phyloP scores from a whole-genome alignment of 2,797 vertebrate genomes.

The Scleropages formosus region DNA sequence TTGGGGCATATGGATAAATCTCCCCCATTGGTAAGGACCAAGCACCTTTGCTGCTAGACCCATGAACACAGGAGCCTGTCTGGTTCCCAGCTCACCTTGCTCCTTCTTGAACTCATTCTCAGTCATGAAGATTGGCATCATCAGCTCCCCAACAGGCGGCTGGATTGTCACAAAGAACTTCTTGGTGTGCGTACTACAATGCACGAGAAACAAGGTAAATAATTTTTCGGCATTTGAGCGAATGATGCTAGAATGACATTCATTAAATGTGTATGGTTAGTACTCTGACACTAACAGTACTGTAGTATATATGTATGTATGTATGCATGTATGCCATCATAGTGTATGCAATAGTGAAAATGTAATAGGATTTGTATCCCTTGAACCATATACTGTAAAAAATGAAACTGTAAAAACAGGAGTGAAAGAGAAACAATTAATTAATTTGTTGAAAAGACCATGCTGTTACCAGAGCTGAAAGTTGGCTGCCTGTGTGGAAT shows the following conservation, averaged over 20 bases:
- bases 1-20: not conserved
- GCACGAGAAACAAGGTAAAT: not conserved
- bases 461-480: slow-evolving; percentile 91
- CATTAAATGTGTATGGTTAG: too few species aligned
- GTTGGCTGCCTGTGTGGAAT: slow-evolving; percentile 94
- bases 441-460: not conserved
- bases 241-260: too few species aligned
- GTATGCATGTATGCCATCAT: too few species aligned
- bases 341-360: too few species aligned
- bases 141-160: slow-evolving; percentile 91
- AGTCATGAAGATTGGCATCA: slow-evolving; percentile 90
- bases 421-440: not conserved
- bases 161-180: slow-evolving; percentile 97
- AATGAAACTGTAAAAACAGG: not conserved
- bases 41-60: too few species aligned
- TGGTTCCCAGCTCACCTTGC: slow-evolving; percentile 76
- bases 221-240: not conserved
- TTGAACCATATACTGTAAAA: not conserved
- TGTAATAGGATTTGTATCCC: too few species aligned
- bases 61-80: too few species aligned
- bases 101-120: slow-evolving; percentile 97
- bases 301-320: not conserved
- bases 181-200: slow-evolving; percentile 80
- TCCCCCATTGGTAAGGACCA: too few species aligned
- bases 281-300: not conserved